Base-by-base conservation (phyloP, 2,888 invertebrate species). In the Scaptomyza flava region DNA sequence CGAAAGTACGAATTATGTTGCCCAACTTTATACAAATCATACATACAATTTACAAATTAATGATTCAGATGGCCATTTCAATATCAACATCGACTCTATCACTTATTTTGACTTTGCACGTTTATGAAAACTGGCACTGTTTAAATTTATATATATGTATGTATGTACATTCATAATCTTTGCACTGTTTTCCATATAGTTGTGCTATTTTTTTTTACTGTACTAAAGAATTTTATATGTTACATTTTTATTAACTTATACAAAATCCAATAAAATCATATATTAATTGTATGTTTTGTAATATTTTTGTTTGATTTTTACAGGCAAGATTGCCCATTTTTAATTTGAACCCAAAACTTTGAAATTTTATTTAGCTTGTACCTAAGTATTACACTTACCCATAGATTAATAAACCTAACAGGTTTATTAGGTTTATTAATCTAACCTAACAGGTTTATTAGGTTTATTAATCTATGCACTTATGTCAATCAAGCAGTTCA, bases 1-100 rank as follows among this genome's bases (percentile, higher is more conserved):
- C 69, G 81, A 84, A 69, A 84, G 87, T 84, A 88, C 83, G 83
- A 84, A 86, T 67, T 50, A 70, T 71, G 59, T 81, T 85, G 85
- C 79, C 79, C 86, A 82, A 81, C 57, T 68, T 77, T 72, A 42
- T 68, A 46, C 30, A 68, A 66, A 53, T 36, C 12, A 42, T 54
- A 59, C 46, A 60, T 6, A 2, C 8, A 50, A 50, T 46, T 66
- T 58, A 38, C 46, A 59, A 53, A 41, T 62, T 20, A 17, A 51
- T 67, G 50, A 84, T 67, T 69, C 77, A 58, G 63, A 65, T 79
- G 86, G 87, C 88, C 82, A 82, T 87, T 75, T 42, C 31, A 61
- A 62, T 67, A 53, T 53, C 38, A 41, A 82, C 57, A 60, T 64
- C 51, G 30, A 68, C 56, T 27, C 42, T 20, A 4, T 27, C 27